These are phyloP conservation scores for Ceyx cyanopectus DNA, from an alignment of 2,113 vertebrate species.

Conservation along the genomic window DNA sequence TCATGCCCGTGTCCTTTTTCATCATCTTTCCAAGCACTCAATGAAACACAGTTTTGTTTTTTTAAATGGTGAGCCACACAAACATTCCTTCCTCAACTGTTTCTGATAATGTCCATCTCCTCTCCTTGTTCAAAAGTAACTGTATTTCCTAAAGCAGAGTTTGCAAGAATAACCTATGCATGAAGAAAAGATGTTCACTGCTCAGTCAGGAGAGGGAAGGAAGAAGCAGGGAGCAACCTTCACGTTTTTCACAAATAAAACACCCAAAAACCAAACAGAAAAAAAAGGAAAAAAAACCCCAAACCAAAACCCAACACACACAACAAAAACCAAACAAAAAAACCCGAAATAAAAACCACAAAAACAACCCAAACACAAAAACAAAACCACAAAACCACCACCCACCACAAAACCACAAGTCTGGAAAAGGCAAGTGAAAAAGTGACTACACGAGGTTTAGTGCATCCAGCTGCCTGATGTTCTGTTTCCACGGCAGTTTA, in stretches of 20 bases:
- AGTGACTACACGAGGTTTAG: constrained; percentile 44
- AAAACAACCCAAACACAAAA: too few species aligned
- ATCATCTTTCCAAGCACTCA: not conserved
- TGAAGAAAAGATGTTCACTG: not conserved
- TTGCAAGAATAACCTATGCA: not conserved
- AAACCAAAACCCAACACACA: too few species aligned
- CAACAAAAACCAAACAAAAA: too few species aligned
- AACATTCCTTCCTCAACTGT: constrained; percentile 22
- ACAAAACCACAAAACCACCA: too few species aligned
- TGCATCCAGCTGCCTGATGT: constrained; percentile 20
- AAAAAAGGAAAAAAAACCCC: not conserved
- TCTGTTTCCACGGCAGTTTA: not conserved
- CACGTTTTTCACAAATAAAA: not conserved
- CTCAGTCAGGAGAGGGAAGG: not conserved
- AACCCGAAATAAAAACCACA: too few species aligned
- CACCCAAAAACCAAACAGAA: not conserved
- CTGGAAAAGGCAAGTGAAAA: constrained; percentile 35
- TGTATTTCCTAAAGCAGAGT: not conserved
- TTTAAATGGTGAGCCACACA: constrained; percentile 17
- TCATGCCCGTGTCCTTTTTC: not conserved
- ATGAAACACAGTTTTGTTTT: not conserved
- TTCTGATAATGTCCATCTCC: constrained; percentile 38
- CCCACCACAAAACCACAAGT: not conserved
- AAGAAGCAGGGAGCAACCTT: not conserved
- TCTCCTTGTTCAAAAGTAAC: not conserved